Evolutionary conservation across 2,797 vertebrate species (phyloP), one percentile per base, ranked within the genome.

Genomic region (Dromococcyx pavoninus): DNA sequence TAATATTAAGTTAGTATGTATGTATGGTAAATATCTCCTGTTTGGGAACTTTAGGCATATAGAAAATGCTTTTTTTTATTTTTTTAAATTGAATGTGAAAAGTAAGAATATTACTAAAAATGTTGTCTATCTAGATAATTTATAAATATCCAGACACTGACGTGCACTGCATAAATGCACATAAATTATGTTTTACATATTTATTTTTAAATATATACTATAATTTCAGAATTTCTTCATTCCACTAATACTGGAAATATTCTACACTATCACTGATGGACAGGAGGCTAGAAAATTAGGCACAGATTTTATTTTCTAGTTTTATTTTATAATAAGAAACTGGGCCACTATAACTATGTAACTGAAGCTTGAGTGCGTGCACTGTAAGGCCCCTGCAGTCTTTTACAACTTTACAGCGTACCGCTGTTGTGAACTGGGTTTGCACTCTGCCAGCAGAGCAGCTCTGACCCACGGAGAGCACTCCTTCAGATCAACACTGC

Each of bases 391-490:
- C 97, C 98, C 97, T 91, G 98, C 96, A 98, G 97, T 97, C 97
- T 98, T 98, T 98, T 98, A 98, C 97, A 96, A 93, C 94, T 97
- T 97, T 96, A 97, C 96, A 97, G 97, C 35, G 88, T 93, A 94
- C 97, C 91, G 90, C 94, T 97, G 96, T 96, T 97, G 96, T 98
- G 98, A 98, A 98, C 98, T 98, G 97, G 97, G 97, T 97, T 98
- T 98, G 97, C 98, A 98, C 97, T 98, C 96, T 97, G 98, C 98
- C 98, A 98, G 97, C 97, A 97, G 98, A 98, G 97, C 98, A 97
- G 98, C 98, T 97, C 98, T 99, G 99, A 99, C 99, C 99, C 98
- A 98, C 98, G 97, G 97, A 98, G 99, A 98, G 97, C 98, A 98
- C 98, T 98, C 98, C 97, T 97, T 98, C 98, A 98, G 98, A 98